Conservation (phyloP, 1,140 invertebrate species). For the Araneus ventricosus region DNA sequence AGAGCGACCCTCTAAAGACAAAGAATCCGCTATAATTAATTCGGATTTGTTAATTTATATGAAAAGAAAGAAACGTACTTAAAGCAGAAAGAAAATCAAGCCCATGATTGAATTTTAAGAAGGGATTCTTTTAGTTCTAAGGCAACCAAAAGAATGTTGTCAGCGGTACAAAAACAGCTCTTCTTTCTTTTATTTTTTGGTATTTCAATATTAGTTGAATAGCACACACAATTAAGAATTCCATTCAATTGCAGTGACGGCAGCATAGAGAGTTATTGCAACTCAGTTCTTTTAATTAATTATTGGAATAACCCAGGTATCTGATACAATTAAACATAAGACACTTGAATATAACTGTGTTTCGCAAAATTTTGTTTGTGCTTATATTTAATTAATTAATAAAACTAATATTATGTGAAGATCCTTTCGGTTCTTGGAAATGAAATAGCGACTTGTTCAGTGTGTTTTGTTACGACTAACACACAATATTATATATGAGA, state of each 20-base stretch:
- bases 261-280: neutral
- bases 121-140: neutral
- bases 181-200: neutral
- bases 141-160: neutral
- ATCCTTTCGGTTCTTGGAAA: too few relatives aligned
- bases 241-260: neutral
- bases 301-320: neutral
- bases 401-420: neutral
- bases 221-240: slow-evolving; percentile 1
- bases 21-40: neutral
- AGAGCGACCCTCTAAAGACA: neutral
- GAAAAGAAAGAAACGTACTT: neutral
- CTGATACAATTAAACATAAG: neutral
- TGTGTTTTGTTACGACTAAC: too few relatives aligned
- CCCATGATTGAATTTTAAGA: neutral
- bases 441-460: too few relatives aligned
- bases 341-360: neutral
- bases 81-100: neutral
- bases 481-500: too few relatives aligned
- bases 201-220: neutral
- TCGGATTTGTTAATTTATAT: slow-evolving; percentile 9
- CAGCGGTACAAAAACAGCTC: neutral
- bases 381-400: neutral
- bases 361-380: neutral
- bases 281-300: neutral